phyloP scores from a whole-genome alignment of 1,140 invertebrate species.

The Uloborus diversus region DNA sequence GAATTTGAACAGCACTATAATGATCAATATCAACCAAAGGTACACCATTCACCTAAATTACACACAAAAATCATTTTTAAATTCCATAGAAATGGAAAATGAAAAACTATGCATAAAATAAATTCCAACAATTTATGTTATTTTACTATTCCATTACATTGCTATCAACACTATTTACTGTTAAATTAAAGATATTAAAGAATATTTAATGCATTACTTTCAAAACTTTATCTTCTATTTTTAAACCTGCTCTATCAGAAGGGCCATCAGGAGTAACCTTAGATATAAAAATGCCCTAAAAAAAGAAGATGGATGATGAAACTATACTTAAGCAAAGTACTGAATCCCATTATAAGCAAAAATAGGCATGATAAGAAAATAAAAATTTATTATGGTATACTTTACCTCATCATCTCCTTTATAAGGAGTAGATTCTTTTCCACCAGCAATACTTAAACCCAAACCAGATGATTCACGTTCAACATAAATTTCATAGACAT shows the following conservation, averaged over 20 bases:
- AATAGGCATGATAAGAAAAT: neutral
- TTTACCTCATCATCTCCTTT: conserved; percentile 85
- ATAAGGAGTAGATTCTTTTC: conserved; percentile 90
- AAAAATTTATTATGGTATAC: neutral
- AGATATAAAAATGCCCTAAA: conserved; percentile 59
- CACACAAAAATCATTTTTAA: neutral
- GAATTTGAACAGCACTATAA: conserved; percentile 80
- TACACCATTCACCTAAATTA: conserved; percentile 74
- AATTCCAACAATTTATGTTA: no score
- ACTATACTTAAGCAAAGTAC: no score
- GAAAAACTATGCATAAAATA: no score
- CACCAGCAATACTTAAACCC: conserved; percentile 90
- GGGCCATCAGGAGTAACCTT: conserved; percentile 85
- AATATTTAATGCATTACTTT: conserved; percentile 70
- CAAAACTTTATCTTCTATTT: conserved; percentile 91
- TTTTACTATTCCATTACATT: no score
- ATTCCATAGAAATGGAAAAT: neutral
- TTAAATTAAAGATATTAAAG: no score
- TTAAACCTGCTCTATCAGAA: conserved; percentile 80
- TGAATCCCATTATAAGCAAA: neutral
- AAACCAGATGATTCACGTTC: conserved; percentile 68
- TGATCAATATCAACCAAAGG: conserved; percentile 89
- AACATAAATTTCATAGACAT: conserved; percentile 77
- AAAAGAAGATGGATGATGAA: neutral
- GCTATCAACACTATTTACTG: no score